Conservation (phyloP, 1,140 invertebrate genomes). For the Rhyacophila brunnea region DNA sequence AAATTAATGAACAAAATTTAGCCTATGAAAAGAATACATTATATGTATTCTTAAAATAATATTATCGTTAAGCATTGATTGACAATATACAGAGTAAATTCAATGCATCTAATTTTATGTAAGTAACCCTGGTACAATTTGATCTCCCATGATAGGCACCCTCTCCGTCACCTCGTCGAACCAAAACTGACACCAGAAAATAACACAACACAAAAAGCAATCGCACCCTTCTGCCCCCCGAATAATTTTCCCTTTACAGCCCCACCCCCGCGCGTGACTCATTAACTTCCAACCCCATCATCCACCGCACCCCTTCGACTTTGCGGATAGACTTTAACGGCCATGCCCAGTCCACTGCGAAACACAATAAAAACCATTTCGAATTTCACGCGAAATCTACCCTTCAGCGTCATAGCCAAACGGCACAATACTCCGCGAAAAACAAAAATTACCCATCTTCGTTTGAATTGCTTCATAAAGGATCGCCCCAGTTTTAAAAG, state of each 20-base stretch:
- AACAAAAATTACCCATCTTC: neutral
- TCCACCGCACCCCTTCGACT: constrained; percentile 24
- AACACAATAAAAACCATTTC: constrained; percentile 12
- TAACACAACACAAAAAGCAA: constrained; percentile 28
- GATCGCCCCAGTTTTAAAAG: constrained; percentile 1
- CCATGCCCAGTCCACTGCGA: neutral
- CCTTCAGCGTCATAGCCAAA: constrained; percentile 8
- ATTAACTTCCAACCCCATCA: constrained; percentile 35
- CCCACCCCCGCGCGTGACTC: constrained; percentile 32
- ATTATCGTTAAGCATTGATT: too few relatives aligned
- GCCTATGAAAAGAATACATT: too few relatives aligned
- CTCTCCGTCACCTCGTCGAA: constrained; percentile 23
- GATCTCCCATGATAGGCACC: neutral
- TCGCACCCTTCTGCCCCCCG: constrained; percentile 16
- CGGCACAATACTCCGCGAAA: constrained; percentile 2
- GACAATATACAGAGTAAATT: too few relatives aligned
- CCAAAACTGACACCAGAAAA: constrained; percentile 36
- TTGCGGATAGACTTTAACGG: constrained; percentile 6
- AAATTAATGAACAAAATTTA: too few relatives aligned
- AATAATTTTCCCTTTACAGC: constrained; percentile 19
- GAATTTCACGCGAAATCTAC: constrained; percentile 12
- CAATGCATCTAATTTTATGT: too few relatives aligned
- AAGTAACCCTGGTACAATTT: too few relatives aligned
- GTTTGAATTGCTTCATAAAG: constrained; percentile 5
- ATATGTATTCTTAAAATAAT: too few relatives aligned